Base-by-base conservation (phyloP, 2,113 vertebrate genomes). In the Oreochromis aureus region DNA sequence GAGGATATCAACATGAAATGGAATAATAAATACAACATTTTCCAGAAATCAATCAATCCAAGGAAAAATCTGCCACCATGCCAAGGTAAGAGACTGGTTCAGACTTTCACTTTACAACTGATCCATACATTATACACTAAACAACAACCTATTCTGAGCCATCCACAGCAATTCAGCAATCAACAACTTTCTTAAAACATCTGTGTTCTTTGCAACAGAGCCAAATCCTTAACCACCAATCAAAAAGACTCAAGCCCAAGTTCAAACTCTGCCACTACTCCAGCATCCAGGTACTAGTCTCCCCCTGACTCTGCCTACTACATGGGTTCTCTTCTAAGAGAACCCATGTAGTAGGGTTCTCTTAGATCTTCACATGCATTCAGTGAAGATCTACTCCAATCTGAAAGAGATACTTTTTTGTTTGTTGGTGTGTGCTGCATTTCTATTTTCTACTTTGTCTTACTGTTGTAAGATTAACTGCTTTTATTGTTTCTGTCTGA, bases 31-130 rank as follows among this genome's bases (percentile, higher is more conserved):
- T 32, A 13, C 9, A 11, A 30, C 73, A 3, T 53, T 91, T 18
- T 89, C 58, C 86, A 97, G 97, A 97, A 51, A 55, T 89, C 19
- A 82, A 94, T 48, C 96, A 95, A 73, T 93, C 95, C 4, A 97
- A 95, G 95, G 97, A 98, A 88, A 97, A 96, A 86, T 94, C 93
- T 86, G 94, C 96, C 56, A 97, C 97, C 1, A 83, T 97, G 46
- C 96, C 97, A 34, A 97, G 97, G 97, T 98, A 92, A 69, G 89
- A 88, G 7, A 15, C 58, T 10, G 10, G 51, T 24, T 2, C 9
- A 56, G 9, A 2, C 36, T 30, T 51, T 63, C 27, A 69, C 41
- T 30, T 46, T 46, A 48, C 69, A 46, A 73, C 41, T 76, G 69
- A 76, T 76, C 22, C 3, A 51, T 51, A 34, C 30, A 59, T 53